A percentile compares a stretch with the other conserved stretches of the same genome.
Conservation (phyloP, 2,888 invertebrate genomes). For the Rhingia rostrata region DNA sequence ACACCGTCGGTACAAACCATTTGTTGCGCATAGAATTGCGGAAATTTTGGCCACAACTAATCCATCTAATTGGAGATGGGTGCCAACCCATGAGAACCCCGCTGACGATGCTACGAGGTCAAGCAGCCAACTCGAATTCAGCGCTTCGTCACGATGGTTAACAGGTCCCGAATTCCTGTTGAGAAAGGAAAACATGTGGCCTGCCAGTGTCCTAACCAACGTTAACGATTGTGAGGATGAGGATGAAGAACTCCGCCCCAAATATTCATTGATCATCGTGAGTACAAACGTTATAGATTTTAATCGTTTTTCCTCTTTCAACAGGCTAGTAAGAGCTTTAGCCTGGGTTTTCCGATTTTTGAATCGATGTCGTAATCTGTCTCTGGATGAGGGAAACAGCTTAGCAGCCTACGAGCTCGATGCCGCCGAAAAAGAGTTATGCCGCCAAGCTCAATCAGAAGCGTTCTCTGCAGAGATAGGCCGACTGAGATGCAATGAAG, state of each 20-base stretch:
- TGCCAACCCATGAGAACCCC: conserved; percentile 24
- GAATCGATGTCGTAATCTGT: background rate
- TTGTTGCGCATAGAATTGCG: conserved; percentile 49
- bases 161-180: too few species aligned
- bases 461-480: too few species aligned
- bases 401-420: too few species aligned
- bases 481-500: background rate
- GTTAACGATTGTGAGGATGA: background rate
- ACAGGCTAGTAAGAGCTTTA: conserved; percentile 5
- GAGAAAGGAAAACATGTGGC: background rate
- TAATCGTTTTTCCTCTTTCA: conserved; percentile 32
- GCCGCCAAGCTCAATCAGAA: background rate
- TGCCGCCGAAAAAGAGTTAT: background rate
- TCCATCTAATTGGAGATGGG: conserved; percentile 72
- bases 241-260: conserved; percentile 21
- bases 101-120: conserved; percentile 55
- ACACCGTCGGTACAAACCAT: conserved; percentile 64
- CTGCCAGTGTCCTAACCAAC: background rate
- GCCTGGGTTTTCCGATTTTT: conserved; percentile 21
- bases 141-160: background rate
- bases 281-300: conserved; percentile 12
- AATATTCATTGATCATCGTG: conserved; percentile 12
- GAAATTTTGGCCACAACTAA: conserved; percentile 35
- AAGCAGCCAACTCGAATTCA: conserved; percentile 4
- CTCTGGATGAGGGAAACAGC: too few species aligned